Evolutionary conservation across 1,140 invertebrate genomes (phyloP).

Genomic region (Proales similis): DNA sequence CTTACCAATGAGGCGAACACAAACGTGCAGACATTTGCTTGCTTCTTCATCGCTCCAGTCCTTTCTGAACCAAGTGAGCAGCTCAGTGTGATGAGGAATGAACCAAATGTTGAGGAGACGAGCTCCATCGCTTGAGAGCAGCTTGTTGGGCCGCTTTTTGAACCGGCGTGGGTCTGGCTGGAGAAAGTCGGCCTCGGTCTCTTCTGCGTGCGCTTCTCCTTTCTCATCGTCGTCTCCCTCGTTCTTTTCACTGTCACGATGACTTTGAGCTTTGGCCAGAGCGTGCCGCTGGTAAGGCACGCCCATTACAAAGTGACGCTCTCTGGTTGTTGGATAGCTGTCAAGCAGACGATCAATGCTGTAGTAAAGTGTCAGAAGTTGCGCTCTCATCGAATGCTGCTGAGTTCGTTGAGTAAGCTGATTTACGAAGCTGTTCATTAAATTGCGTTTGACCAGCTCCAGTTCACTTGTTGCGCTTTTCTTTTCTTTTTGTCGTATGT

Average conservation of each 20-base stretch:
- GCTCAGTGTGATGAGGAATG: slow-evolving; percentile 49
- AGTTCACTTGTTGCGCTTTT: slow-evolving; percentile 48
- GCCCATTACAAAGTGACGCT: slow-evolving; percentile 41
- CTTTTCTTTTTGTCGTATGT: slow-evolving; percentile 45
- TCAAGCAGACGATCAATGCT: slow-evolving; percentile 47
- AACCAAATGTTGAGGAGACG: slow-evolving; percentile 52
- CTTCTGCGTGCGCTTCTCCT: slow-evolving; percentile 8
- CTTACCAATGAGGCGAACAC: slow-evolving; percentile 48
- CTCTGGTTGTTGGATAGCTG: slow-evolving; percentile 49
- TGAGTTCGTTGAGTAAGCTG: slow-evolving; percentile 44
- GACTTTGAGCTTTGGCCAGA: too few relatives aligned
- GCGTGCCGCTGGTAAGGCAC: slow-evolving; percentile 48
- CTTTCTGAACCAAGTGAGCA: slow-evolving; percentile 48
- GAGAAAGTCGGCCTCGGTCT: slow-evolving; percentile 2
- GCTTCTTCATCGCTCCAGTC: slow-evolving; percentile 43
- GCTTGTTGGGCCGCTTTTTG: slow-evolving; percentile 45
- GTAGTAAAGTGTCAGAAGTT: slow-evolving; percentile 49
- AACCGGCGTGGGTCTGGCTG: slow-evolving; percentile 40
- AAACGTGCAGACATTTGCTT: slow-evolving; percentile 43
- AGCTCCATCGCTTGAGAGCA: slow-evolving; percentile 47
- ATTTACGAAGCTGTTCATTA: slow-evolving; percentile 43
- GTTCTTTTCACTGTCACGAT: slow-evolving; percentile 40
- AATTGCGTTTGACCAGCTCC: slow-evolving; percentile 48
- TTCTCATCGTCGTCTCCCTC: slow-evolving; percentile 47
- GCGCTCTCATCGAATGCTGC: slow-evolving; percentile 48